Evolutionary conservation across 2,113 vertebrate genomes (phyloP).

Genomic region (Menura novaehollandiae): DNA sequence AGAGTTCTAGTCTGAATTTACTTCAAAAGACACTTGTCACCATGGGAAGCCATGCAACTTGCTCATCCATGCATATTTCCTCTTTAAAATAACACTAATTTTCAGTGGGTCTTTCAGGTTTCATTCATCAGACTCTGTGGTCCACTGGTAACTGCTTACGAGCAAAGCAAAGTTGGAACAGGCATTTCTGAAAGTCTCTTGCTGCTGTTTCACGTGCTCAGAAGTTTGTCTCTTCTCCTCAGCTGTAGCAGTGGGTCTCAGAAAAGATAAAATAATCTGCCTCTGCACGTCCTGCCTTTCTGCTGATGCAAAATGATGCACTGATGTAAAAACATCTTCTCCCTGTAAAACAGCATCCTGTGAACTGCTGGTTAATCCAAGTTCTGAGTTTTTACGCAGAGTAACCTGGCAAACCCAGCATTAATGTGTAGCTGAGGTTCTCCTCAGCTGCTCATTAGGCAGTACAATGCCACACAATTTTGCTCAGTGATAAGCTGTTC

Average conservation of each 20-base stretch:
- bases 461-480: rapidly evolving
- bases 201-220: neutral
- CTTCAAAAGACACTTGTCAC: neutral
- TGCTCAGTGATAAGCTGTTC: neutral
- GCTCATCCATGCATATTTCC: neutral
- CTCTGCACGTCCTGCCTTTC: neutral
- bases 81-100: neutral
- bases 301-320: neutral
- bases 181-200: neutral
- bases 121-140: neutral
- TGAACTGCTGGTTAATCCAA: neutral
- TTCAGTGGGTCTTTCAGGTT: neutral
- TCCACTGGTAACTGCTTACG: neutral
- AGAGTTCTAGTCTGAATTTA: neutral
- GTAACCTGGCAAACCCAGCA: neutral
- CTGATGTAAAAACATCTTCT: neutral
- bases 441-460: neutral
- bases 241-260: neutral
- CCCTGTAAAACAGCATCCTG: neutral
- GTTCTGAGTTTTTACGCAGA: too few species aligned
- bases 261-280: rapidly evolving
- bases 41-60: neutral
- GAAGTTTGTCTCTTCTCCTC: neutral
- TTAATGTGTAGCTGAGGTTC: rapidly evolving
- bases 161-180: rapidly evolving